phyloP scores from a whole-genome alignment of 2,113 vertebrate genomes.

The Paradisaea rubra region DNA sequence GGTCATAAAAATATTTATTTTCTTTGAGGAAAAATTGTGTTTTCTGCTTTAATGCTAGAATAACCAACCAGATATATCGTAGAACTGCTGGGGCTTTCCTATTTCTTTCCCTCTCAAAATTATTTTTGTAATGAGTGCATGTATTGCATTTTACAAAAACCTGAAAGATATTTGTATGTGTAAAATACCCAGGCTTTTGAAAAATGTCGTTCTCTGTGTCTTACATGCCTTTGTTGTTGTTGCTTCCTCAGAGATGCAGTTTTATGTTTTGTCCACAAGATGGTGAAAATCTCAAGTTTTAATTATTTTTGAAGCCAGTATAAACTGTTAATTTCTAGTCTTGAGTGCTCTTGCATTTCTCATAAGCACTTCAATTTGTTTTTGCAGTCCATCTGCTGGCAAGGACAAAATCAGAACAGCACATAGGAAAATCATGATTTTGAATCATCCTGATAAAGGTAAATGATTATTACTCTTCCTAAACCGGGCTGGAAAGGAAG shows the following conservation, averaged over 20 bases:
- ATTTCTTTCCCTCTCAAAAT: fast-evolving
- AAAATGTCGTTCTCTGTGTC: not conserved
- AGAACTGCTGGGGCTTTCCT: not conserved
- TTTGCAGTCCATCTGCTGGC: conserved; percentile 79
- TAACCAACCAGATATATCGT: not conserved
- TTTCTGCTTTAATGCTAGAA: not conserved
- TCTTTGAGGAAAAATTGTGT: not conserved
- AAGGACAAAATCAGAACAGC: conserved; percentile 85
- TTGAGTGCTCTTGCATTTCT: conserved; percentile 33
- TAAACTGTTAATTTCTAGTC: conserved; percentile 63
- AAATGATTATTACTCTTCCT: conserved; percentile 18
- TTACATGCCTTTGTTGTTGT: not conserved
- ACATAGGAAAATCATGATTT: conserved; percentile 88
- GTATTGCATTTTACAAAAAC: not conserved
- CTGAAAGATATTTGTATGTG: not conserved
- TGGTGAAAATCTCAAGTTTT: conserved; percentile 77
- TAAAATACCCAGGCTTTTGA: not conserved
- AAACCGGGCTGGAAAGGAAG: not conserved
- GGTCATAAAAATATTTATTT: not conserved
- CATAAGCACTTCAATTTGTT: conserved; percentile 59
- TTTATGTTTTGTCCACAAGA: conserved; percentile 72
- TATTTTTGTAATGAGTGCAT: not conserved
- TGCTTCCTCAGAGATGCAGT: conserved; percentile 51
- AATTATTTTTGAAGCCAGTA: conserved; percentile 49
- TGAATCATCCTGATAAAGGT: conserved; percentile 98